These are phyloP conservation scores for Eurois occulta DNA, from an alignment of 2,888 invertebrate species.

Conservation along the genomic window DNA sequence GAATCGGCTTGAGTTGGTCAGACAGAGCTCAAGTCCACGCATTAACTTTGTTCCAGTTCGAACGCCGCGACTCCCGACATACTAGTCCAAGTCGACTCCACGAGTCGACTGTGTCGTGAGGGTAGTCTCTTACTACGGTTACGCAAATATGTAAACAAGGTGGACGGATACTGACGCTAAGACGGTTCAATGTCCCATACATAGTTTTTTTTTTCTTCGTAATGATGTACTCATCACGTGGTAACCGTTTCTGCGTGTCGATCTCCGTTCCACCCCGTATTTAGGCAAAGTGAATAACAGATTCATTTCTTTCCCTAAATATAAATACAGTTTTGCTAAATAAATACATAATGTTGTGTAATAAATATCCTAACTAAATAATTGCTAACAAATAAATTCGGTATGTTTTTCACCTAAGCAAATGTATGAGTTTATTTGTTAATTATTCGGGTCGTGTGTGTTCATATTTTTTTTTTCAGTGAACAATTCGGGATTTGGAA, in stretches of 20 bases:
- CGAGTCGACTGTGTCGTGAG: no score
- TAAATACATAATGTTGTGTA: constrained; percentile 36
- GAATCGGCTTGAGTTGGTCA: no score
- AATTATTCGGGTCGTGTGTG: constrained; percentile 10
- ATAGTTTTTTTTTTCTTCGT: no score
- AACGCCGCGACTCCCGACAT: no score
- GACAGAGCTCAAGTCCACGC: no score
- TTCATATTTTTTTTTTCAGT: constrained; percentile 17
- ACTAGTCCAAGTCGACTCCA: no score
- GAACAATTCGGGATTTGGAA: constrained; percentile 1
- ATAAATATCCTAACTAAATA: constrained; percentile 52
- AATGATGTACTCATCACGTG: no score
- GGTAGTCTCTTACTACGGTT: neutral
- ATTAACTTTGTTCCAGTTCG: no score
- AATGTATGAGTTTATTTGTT: constrained; percentile 34
- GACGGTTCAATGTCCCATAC: no score
- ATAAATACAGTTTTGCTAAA: constrained; percentile 32
- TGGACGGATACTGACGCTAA: no score
- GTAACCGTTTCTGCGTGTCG: no score
- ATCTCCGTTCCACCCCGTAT: no score
- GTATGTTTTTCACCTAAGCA: constrained; percentile 37
- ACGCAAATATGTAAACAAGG: neutral
- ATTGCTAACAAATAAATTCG: constrained; percentile 21
- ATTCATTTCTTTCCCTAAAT: constrained; percentile 24
- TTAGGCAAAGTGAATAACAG: neutral